Evolutionary conservation across 1,140 invertebrate species (phyloP).

Genomic region (Temnothorax longispinosus): DNA sequence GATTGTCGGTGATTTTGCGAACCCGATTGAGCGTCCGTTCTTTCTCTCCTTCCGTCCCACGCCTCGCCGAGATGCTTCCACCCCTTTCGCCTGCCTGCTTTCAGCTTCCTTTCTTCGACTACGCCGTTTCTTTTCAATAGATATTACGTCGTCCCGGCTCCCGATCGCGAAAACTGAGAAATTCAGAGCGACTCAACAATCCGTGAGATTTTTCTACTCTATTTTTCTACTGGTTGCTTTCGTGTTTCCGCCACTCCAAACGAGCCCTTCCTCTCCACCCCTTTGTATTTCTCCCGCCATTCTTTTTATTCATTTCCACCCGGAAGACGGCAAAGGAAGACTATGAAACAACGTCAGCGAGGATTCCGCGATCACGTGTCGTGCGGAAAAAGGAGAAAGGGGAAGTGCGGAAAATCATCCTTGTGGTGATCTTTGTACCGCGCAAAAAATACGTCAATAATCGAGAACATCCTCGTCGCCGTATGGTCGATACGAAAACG

Average conservation of each 20-base stretch:
- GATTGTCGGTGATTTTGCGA: conserved; percentile 67
- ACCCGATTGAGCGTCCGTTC: conserved; percentile 54
- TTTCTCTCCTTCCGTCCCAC: conserved; percentile 24
- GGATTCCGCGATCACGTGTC: conserved; percentile 23
- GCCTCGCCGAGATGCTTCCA: conserved; percentile 32
- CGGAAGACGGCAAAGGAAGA: not conserved
- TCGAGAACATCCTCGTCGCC: conserved; percentile 31
- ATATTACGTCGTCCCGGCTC: conserved; percentile 44
- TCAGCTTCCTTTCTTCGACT: conserved; percentile 41
- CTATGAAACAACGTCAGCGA: conserved; percentile 16
- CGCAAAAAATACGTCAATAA: conserved; percentile 36
- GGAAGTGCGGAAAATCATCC: conserved; percentile 40
- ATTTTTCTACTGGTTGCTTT: conserved; percentile 58
- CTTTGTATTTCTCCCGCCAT: not conserved
- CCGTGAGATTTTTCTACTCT: conserved; percentile 58
- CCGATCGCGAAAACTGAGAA: conserved; percentile 47
- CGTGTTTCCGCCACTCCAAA: conserved; percentile 29
- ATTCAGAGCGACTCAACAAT: conserved; percentile 55
- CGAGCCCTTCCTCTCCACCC: not conserved
- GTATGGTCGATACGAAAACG: conserved; percentile 20
- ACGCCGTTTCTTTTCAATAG: conserved; percentile 57
- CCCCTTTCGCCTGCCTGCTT: conserved; percentile 51
- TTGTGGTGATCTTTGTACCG: conserved; percentile 3
- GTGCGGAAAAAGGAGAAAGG: not conserved
- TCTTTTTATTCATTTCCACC: conserved; percentile 11